phyloP scores from a whole-genome alignment of 2,113 vertebrate genomes.

The Rattus norvegicus region DNA sequence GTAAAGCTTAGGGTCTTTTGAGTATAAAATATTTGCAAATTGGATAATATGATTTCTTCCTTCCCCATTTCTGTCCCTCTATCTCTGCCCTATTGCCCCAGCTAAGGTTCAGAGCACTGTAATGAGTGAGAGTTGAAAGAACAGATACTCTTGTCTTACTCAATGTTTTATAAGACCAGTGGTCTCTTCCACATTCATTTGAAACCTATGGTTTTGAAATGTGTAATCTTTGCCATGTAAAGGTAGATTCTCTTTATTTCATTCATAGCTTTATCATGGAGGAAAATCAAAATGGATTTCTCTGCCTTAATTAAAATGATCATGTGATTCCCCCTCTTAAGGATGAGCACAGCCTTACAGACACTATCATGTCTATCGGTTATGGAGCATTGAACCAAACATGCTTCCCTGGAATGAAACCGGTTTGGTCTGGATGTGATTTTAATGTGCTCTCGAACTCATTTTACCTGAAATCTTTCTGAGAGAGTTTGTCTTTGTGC shows the following conservation, averaged over 20 bases:
- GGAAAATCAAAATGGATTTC: neutral
- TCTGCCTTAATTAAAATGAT: neutral
- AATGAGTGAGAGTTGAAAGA: neutral
- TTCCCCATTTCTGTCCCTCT: neutral
- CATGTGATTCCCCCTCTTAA: neutral
- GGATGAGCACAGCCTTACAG: neutral
- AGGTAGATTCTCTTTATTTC: neutral
- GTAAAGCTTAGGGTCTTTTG: neutral
- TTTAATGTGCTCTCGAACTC: neutral
- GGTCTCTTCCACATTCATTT: neutral
- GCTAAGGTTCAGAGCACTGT: neutral
- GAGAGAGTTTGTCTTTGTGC: neutral
- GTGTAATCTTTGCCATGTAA: neutral
- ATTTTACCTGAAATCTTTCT: neutral
- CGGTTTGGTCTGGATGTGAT: neutral
- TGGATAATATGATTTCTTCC: neutral
- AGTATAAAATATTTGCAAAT: neutral
- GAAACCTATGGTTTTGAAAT: no score
- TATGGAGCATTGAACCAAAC: neutral
- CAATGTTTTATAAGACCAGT: neutral
- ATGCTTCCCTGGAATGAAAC: neutral
- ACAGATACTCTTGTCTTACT: neutral
- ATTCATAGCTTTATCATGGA: neutral
- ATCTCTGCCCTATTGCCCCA: neutral
- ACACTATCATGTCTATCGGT: neutral